phyloP scores from a whole-genome alignment of 2,888 invertebrate genomes.

The Strigamia transsilvanica region DNA sequence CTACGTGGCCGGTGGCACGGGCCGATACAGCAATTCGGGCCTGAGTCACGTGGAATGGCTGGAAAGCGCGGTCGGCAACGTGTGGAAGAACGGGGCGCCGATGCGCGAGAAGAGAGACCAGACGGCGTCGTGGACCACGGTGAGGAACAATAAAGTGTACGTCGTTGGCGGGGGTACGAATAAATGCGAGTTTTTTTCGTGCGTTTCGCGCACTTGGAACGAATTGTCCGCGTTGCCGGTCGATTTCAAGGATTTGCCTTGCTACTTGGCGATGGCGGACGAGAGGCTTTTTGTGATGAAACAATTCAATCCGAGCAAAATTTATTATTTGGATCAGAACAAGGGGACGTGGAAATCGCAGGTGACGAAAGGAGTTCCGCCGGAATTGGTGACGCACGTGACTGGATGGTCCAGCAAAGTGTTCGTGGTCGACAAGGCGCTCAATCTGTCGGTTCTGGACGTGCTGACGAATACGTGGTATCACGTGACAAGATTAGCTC shows the following conservation, averaged over 20 bases:
- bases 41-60: slow-evolving; percentile 32
- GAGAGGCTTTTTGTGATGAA: slow-evolving; percentile 18
- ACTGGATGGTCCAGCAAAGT: not conserved
- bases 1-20: slow-evolving; percentile 40
- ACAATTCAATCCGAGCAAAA: slow-evolving; percentile 26
- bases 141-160: slow-evolving; percentile 2
- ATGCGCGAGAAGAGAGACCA: slow-evolving; percentile 26
- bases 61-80: not conserved
- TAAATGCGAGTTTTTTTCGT: slow-evolving; percentile 43
- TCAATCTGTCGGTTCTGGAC: slow-evolving; percentile 4
- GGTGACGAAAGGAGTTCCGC: slow-evolving; percentile 16
- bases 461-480: slow-evolving; percentile 25
- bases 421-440: slow-evolving; percentile 10
- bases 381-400: slow-evolving; percentile 17
- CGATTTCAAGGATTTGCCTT: slow-evolving; percentile 13
- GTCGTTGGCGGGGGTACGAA: slow-evolving; percentile 43
- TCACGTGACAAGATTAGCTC: slow-evolving; percentile 3
- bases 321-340: slow-evolving; percentile 22
- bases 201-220: slow-evolving; percentile 19
- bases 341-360: not conserved
- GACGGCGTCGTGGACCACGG: not conserved
- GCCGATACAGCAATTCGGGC: slow-evolving; percentile 19
- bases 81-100: slow-evolving; percentile 29
- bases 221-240: slow-evolving; percentile 42
- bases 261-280: not conserved